A percentile compares a stretch with the other conserved stretches of the same genome.
Evolutionary conservation across 2,888 invertebrate genomes (phyloP).

Genomic region (Steromphala cineraria): DNA sequence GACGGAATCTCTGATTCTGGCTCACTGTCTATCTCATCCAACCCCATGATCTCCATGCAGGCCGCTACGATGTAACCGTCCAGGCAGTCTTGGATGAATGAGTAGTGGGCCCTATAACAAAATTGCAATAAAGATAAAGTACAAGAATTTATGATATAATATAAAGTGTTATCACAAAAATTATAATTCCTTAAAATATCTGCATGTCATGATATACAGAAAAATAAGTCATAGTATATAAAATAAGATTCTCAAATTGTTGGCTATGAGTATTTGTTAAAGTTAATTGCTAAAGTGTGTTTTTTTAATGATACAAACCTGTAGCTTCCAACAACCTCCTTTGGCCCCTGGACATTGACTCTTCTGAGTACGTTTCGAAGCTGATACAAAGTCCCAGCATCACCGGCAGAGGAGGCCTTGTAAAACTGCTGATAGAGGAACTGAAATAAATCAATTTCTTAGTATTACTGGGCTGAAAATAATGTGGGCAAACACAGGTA

Average conservation of each 20-base stretch:
- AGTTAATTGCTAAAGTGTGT: too few relatives aligned
- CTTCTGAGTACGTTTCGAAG: conserved; percentile 28
- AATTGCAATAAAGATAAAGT: too few relatives aligned
- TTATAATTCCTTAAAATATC: too few relatives aligned
- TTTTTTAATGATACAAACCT: conserved; percentile 17
- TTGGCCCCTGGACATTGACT: conserved; percentile 30
- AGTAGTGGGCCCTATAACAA: conserved; percentile 27
- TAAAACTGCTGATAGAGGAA: conserved; percentile 32
- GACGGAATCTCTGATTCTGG: not conserved
- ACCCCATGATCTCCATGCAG: conserved; percentile 26
- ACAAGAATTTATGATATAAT: too few relatives aligned
- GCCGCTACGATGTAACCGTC: conserved; percentile 29
- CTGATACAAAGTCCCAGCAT: conserved; percentile 24
- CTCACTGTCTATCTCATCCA: conserved; percentile 16
- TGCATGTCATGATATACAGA: too few relatives aligned
- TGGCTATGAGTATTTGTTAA: too few relatives aligned
- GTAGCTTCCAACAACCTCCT: conserved; percentile 27
- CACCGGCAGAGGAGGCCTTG: conserved; percentile 21
- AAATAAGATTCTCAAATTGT: too few relatives aligned
- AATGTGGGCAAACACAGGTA: too few relatives aligned
- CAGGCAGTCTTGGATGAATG: conserved; percentile 29
- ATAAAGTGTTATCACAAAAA: too few relatives aligned
- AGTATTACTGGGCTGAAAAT: too few relatives aligned
- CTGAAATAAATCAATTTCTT: conserved; percentile 11
- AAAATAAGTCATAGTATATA: too few relatives aligned